Percentiles rank a stretch among this genome's conserved stretches.
Conservation (phyloP, 2,888 invertebrate species). For the Fabriciana adippe region DNA sequence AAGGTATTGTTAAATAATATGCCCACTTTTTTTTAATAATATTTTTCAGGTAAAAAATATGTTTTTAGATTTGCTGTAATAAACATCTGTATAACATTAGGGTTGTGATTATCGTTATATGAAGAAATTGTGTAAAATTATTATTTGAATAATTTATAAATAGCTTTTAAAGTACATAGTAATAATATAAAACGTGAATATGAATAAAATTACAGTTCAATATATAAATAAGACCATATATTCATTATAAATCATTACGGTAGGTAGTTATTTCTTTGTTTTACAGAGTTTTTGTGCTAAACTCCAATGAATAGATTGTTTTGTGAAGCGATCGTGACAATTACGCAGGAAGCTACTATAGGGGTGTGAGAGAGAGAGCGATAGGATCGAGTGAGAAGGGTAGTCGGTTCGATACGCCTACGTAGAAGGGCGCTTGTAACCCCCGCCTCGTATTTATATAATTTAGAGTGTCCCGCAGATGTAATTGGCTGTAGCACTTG, state of each 20-base stretch:
- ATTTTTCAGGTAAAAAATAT: too few relatives aligned
- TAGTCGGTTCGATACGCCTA: slow-evolving; percentile 63
- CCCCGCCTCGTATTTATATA: slow-evolving; percentile 56
- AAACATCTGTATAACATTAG: too few relatives aligned
- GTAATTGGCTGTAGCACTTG: slow-evolving; percentile 34
- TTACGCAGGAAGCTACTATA: slow-evolving; percentile 28
- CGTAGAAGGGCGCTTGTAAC: slow-evolving; percentile 51
- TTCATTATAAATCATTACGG: neutral
- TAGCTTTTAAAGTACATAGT: too few relatives aligned
- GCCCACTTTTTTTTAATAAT: too few relatives aligned
- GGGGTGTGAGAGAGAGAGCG: slow-evolving; percentile 45
- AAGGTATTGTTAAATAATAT: too few relatives aligned
- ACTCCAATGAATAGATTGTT: slow-evolving; percentile 37
- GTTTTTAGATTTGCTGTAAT: too few relatives aligned
- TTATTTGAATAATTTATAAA: too few relatives aligned
- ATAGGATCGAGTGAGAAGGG: slow-evolving; percentile 49
- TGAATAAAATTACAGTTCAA: neutral
- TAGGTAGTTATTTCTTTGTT: neutral
- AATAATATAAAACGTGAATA: neutral
- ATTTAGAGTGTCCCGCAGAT: slow-evolving; percentile 49
- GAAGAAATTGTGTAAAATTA: too few relatives aligned
- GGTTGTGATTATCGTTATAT: too few relatives aligned
- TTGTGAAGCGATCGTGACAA: slow-evolving; percentile 43
- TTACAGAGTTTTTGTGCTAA: too few relatives aligned
- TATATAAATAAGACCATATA: neutral